Conservation (phyloP, 35 echinoderm and acorn worm genomes). For the Stichopus chloronotus region DNA sequence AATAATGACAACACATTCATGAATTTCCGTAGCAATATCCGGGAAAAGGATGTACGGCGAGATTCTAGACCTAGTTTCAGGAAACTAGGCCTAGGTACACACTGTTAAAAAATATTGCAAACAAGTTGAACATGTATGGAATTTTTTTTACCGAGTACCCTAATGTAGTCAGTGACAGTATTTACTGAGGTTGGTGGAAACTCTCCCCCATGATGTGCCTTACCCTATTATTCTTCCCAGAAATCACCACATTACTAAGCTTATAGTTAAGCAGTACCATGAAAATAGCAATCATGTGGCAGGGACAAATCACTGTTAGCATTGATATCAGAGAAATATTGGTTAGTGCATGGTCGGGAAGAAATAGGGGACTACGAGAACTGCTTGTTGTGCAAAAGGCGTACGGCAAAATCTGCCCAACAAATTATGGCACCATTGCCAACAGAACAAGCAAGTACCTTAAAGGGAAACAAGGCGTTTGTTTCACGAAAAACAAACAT, state of each 20-base stretch:
- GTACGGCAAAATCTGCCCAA: constrained; percentile 11
- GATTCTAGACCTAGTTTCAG: too few relatives aligned
- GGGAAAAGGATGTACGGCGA: too few relatives aligned
- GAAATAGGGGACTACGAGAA: constrained; percentile 58
- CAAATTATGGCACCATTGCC: constrained; percentile 56
- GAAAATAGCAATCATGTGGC: constrained; percentile 23
- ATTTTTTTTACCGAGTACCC: too few relatives aligned
- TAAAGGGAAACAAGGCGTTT: too few relatives aligned
- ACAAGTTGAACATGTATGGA: too few relatives aligned
- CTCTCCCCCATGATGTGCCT: not conserved
- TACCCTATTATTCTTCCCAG: constrained; percentile 52
- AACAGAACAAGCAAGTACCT: constrained; percentile 4
- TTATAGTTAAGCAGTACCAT: constrained; percentile 49
- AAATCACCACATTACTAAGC: constrained; percentile 41
- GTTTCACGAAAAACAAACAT: too few relatives aligned
- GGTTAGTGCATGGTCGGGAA: constrained; percentile 40
- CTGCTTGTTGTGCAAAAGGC: constrained; percentile 23
- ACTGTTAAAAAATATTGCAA: too few relatives aligned
- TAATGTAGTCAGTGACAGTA: too few relatives aligned
- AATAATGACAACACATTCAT: too few relatives aligned
- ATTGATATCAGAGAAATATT: constrained; percentile 56
- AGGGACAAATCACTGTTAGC: constrained; percentile 53
- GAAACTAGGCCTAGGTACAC: too few relatives aligned
- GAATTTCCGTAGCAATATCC: too few relatives aligned
- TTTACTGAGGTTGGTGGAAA: constrained; percentile 45